Percentiles rank a stretch among this genome's conserved stretches.
phyloP scores from a whole-genome alignment of 2,888 invertebrate genomes.

The Synanthedon formicaeformis region DNA sequence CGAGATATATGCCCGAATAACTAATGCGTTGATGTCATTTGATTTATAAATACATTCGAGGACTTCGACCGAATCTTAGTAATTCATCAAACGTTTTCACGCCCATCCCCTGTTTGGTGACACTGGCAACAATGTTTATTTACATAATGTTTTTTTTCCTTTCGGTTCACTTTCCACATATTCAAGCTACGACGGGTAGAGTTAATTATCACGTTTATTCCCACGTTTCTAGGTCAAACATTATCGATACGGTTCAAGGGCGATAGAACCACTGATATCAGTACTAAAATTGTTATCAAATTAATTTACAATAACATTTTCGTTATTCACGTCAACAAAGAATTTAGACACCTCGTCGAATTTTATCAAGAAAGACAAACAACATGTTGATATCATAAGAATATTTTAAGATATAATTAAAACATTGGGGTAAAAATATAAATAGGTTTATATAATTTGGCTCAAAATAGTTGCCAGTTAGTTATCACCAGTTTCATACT shows the following conservation, averaged over 20 bases:
- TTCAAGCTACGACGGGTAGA: constrained; percentile 1
- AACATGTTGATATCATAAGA: too few relatives aligned
- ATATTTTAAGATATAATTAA: too few relatives aligned
- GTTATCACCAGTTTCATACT: too few relatives aligned
- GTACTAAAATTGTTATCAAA: not conserved
- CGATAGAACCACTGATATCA: not conserved
- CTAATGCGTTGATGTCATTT: constrained; percentile 38
- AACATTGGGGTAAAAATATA: too few relatives aligned
- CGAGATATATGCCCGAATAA: constrained; percentile 32
- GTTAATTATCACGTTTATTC: constrained; percentile 9
- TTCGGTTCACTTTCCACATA: constrained; percentile 7
- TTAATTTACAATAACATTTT: too few relatives aligned
- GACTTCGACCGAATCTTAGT: constrained; percentile 23
- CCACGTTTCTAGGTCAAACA: constrained; percentile 4
- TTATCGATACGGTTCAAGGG: constrained; percentile 6
- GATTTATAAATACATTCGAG: constrained; percentile 34
- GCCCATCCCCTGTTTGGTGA: constrained; percentile 24
- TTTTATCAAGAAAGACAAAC: too few relatives aligned
- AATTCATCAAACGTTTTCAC: constrained; percentile 32
- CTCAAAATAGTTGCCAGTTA: too few relatives aligned
- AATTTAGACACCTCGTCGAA: too few relatives aligned
- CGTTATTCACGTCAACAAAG: too few relatives aligned
- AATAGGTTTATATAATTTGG: too few relatives aligned
- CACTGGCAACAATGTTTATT: constrained; percentile 26
- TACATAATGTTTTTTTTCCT: constrained; percentile 38